Evolutionary conservation across 2,888 invertebrate species (phyloP), one percentile per base, ranked within the genome.

Genomic region (Noctua janthe): DNA sequence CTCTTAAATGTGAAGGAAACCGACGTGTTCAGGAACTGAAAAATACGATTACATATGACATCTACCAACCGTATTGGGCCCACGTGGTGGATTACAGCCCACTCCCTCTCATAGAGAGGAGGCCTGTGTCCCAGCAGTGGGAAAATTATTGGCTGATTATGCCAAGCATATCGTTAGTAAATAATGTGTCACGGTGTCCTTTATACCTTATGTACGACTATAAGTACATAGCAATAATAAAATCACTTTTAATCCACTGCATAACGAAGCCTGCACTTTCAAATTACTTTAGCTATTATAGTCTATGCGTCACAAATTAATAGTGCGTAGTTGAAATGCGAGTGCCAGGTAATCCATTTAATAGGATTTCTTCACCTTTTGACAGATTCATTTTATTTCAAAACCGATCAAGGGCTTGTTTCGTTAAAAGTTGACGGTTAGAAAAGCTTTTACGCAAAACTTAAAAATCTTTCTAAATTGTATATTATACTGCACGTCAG

Each of bases 381-480:
- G 3, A 13, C 20, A 11, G 20, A 15, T 47, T 17, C 7, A 78
- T 78, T 77, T 78, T n/a, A 54, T 67, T 56, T 39, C 7, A 69
- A 69, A 67, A 39, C 79, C 66, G 29, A 78, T 78, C n/a, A 15
- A 23, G 43, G 23, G 29, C 17, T 77, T 73, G n/a, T 64, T 62
- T n/a, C 23, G 10, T 35, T 64, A 10, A 35, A 49, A 20, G 15
- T 3, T 13, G 15, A 11, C 4, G 15, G 39, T n/a, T 7, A n/a
- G 56, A 11, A 49, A 74, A n/a, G 5, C 17, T 39, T 8, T 39
- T 17, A 76, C 35, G 17, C 23, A n/a, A 35, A 71, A 35, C 49
- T 23, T 49, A 17, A 17, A 69, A 74, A 35, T 7, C 0, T 29
- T n/a, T 49, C 35, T 11, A 2, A 20, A 66, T 43, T 62, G 7